These are phyloP conservation scores for Melanostoma scalare DNA, from an alignment of 2,888 invertebrate species.

Conservation along the genomic window DNA sequence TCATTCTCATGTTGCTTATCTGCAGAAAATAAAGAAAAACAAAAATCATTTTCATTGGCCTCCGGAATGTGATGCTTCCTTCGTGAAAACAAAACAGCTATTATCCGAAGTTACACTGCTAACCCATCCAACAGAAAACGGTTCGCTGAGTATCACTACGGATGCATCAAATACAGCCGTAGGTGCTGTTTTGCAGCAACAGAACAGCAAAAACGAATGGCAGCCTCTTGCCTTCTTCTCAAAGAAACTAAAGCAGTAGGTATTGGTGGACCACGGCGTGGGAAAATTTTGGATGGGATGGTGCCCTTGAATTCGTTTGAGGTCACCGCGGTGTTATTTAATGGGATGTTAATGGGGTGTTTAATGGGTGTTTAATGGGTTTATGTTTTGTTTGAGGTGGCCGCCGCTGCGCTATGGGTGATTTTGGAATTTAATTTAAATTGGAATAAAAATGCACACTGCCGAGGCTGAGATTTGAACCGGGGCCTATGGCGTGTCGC, in stretches of 20 bases:
- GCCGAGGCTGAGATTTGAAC: too few relatives aligned
- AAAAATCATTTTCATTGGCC: constrained; percentile 31
- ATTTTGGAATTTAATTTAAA: too few relatives aligned
- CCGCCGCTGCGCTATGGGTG: too few relatives aligned
- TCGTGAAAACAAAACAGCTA: constrained; percentile 11
- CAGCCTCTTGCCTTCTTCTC: constrained; percentile 25
- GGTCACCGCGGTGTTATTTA: too few relatives aligned
- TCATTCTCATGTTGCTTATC: constrained; percentile 41
- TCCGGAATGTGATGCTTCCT: constrained; percentile 15
- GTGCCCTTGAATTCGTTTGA: too few relatives aligned
- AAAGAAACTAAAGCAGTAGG: constrained; percentile 24
- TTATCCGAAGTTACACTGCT: constrained; percentile 26
- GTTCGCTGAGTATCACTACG: constrained; percentile 23
- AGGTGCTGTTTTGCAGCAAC: constrained; percentile 33
- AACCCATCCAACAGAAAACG: constrained; percentile 30
- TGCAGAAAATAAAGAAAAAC: constrained; percentile 32
- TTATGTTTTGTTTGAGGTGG: too few relatives aligned
- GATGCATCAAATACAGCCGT: constrained; percentile 41
- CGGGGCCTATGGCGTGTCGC: too few relatives aligned
- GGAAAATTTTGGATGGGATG: too few relatives aligned
- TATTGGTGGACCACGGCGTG: too few relatives aligned
- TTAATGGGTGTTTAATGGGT: too few relatives aligned
- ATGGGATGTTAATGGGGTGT: too few relatives aligned
- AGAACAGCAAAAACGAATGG: not conserved
- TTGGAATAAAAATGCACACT: too few relatives aligned